phyloP scores from a whole-genome alignment of 2,113 vertebrate species.

The Phasianus colchicus region DNA sequence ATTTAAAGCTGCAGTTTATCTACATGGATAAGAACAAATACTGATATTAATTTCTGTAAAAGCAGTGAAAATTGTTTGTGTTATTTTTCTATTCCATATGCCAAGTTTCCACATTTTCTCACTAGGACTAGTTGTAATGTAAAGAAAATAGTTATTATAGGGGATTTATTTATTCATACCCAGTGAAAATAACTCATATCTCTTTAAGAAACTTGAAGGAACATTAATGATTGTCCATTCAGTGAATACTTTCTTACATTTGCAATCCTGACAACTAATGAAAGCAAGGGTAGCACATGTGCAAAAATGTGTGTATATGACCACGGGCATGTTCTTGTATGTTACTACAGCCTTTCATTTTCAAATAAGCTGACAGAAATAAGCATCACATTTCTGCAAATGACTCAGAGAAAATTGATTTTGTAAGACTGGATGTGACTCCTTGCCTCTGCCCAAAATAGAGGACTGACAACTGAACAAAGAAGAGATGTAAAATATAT shows the following conservation, averaged over 20 bases:
- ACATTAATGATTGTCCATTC: background rate
- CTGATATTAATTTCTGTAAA: background rate
- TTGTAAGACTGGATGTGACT: background rate
- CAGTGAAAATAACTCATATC: background rate
- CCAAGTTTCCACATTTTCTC: background rate
- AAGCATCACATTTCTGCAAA: background rate
- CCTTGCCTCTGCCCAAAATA: background rate
- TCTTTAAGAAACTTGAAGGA: background rate
- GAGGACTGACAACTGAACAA: background rate
- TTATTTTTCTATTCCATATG: background rate
- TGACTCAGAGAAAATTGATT: background rate
- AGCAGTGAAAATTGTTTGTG: background rate
- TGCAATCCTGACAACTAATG: background rate
- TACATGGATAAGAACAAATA: background rate
- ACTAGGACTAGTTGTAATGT: background rate
- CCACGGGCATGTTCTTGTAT: background rate
- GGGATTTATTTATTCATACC: accelerated
- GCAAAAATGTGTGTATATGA: background rate
- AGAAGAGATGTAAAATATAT: background rate
- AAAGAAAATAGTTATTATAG: background rate
- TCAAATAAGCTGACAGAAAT: background rate
- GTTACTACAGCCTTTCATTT: background rate
- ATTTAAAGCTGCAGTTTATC: background rate
- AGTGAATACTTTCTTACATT: background rate
- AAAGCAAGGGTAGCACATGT: background rate